Percentiles rank a stretch among this genome's conserved stretches.
phyloP scores from a whole-genome alignment of 2,888 invertebrate genomes.

The Xanthorhoe spadicearia region DNA sequence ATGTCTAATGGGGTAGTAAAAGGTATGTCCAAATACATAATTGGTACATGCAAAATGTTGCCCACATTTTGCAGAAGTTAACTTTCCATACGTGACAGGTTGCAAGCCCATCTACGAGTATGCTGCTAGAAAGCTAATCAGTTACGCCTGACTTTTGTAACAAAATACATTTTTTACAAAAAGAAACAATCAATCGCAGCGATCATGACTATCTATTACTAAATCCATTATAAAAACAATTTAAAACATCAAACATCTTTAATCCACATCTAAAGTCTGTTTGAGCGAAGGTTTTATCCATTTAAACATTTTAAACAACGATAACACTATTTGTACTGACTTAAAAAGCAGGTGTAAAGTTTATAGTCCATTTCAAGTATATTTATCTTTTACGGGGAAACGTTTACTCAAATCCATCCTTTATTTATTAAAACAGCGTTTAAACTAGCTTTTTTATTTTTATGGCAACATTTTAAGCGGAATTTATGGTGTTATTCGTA shows the following conservation, averaged over 20 bases:
- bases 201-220: no score
- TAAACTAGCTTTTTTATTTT: constrained; percentile 31
- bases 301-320: constrained; percentile 41
- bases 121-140: no score
- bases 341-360: constrained; percentile 54
- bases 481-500: constrained; percentile 38
- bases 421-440: constrained; percentile 44
- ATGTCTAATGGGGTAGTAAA: no score
- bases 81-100: no score
- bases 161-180: no score
- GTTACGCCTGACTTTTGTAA: no score
- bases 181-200: no score
- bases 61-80: no score
- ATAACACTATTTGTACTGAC: constrained; percentile 40
- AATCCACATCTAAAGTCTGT: constrained; percentile 19
- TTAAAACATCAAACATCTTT: constrained; percentile 18
- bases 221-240: no score
- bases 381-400: constrained; percentile 46
- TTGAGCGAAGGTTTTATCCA: constrained; percentile 19
- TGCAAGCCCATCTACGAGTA: no score
- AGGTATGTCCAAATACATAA: no score
- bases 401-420: constrained; percentile 45
- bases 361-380: constrained; percentile 51
- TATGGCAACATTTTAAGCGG: constrained; percentile 39
- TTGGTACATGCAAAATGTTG: no score